Evolutionary conservation across 2,113 vertebrate species (phyloP), one percentile per base, ranked within the genome.

Genomic region (Cygnus buccinator): DNA sequence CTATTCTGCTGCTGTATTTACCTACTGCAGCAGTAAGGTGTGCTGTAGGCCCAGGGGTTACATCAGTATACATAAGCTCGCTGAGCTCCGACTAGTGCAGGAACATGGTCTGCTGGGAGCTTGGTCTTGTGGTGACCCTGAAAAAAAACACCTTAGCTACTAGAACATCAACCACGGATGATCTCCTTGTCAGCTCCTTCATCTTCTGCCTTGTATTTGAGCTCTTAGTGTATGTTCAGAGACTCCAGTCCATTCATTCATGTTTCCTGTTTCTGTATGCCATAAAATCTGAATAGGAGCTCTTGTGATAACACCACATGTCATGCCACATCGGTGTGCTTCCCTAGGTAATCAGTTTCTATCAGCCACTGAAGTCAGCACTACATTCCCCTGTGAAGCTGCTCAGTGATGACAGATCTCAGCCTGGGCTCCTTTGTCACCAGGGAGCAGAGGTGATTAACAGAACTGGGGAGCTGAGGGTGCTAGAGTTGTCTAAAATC

Each of bases 51-150:
- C 90, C 11, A 41, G 57, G n/a, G 70, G 11, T 71, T 8, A 54
- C 79, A 62, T 43, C 66, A 33, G 61, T 2, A 7, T 14, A 29
- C 58, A 10, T 39, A 44, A 87, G 41, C 52, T 62, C 0, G 0
- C 57, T 0, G 0, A 28, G 11, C 35, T 75, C 29, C 12, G 19
- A 71, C 50, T 14, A 11, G 19, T 1, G 1, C 68, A 66, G 55
- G 16, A 58, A 15, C 54, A 9, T 20, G 0, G 0, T 4, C 77
- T 65, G 44, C 55, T 48, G 81, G 50, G 62, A 78, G 31, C 3
- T 1, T 41, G 46, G 2, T 10, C 54, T 68, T 65, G 20, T 21
- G 84, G 52, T 20, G 11, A 33, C 20, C 33, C 41, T 44, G 65
- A 67, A 33, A 33, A 37, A 37, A 37, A 44, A 44, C 43, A 44